Base-by-base conservation (phyloP, 2,888 invertebrate species). In the Metopia argyrocephala region DNA sequence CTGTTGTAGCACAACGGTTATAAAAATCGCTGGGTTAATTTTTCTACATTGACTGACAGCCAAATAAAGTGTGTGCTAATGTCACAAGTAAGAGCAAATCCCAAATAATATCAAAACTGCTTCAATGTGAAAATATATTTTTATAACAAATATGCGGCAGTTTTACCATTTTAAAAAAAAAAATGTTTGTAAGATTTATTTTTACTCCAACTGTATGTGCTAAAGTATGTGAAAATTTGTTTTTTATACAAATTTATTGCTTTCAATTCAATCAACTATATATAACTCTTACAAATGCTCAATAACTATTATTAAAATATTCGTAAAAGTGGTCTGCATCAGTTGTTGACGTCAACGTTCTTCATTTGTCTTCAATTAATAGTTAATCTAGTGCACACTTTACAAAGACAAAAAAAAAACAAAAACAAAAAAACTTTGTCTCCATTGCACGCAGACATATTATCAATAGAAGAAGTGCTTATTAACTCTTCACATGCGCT, bases 301-400 rank as follows among this genome's bases (percentile, higher is more conserved):
- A 78, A 78, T 78, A 68, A 62, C 68, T 68, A 64, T 68, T 68
- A 78, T 73, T 73, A 73, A 68, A 38, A 50, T 23, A 27, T 59
- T 62, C 27, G 45, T 18, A 57, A 64, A 59, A 59, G 38, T 20
- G 21, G 46, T 6, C 62, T 4, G 57, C 25, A 68, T 54, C 62
- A 25, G 6, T 56, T 59, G 54, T 48, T 78, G 73, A 56, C 66
- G 68, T 73, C 45, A 74, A 38, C 31, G 56, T 27, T 52, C 38
- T 56, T 45, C 25, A 21, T 50, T 27, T n/a, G 28, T 68, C 52
- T 68, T 66, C 57, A 59, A 52, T 50, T 65, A 73, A 64, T 46
- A 74, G 56, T 45, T 74, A 54, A 75, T 79, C 65, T 79, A 70
- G 65, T 70, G 54, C 79, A 79, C 57, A 66, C 78, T 46, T 78